Evolutionary conservation across 2,888 invertebrate species (phyloP), one percentile per base, ranked within the genome.

Genomic region (Cerceris ruficornis): DNA sequence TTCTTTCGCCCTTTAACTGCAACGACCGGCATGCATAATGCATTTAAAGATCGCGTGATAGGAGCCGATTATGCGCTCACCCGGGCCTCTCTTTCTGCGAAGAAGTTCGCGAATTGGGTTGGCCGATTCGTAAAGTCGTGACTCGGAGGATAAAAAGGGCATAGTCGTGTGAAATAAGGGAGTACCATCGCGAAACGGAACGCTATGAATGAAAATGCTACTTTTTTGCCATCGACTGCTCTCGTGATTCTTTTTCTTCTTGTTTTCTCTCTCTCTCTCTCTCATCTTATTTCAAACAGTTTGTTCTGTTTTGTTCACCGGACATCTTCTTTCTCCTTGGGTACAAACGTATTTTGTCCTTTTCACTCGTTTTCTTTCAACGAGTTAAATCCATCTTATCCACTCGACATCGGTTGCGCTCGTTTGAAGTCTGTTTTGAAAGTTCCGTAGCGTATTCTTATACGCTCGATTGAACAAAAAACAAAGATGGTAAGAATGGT

Each of bases 41-140:
- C 88, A 89, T 89, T 88, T 83, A 84, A 77, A 88, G 89, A 89
- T 89, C 85, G 89, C 89, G 89, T 89, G 89, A 89, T 89, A 89
- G 79, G 62, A 58, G 68, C 66, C 87, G 88, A 88, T 89, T 89
- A 89, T 87, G 86, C 87, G 80, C 80, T 81, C 77, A 74, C 74
- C 52, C 70, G 81, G 72, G 69, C 54, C 81, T 57, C 67, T 70
- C 73, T 82, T 79, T 81, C 77, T 75, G 67, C 84, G 80, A 85
- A 85, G 72, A 61, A 78, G 80, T 71, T 70, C 77, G 80, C 78
- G 85, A 81, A 83, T 85, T 85, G 75, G 77, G 74, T 62, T 69
- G 50, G 68, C 67, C 62, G 14, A n/a, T 55, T 15, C 67, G 64
- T 65, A 43, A 28, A 62, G 70, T 69, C 75, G 70, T 75, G 71